Base-by-base conservation (phyloP, 2,113 vertebrate species). In the Delphinapterus leucas region DNA sequence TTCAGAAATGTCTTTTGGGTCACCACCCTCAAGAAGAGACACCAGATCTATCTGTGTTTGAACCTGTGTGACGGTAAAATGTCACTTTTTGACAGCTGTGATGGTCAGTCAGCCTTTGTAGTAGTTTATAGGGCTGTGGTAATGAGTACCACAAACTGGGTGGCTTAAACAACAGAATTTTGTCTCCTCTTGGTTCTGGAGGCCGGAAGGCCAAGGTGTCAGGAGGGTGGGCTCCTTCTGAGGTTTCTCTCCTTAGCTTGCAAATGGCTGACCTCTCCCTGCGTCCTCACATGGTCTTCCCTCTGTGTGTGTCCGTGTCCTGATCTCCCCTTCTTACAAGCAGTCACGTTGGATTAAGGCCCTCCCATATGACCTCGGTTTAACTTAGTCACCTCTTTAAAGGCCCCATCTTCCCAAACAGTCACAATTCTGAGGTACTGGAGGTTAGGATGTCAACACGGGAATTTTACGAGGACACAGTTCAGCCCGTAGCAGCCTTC, bases 61-160 rank as follows among this genome's bases (percentile, higher is more conserved):
- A 61, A 49, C 7, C 25, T 20, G 11, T 5, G 6, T 21, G 20
- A 53, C 7, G 9, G 25, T 17, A 58, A 58, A 55, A 61, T 3
- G 26, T 23, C n/a, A 55, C 53, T 70, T 91, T 82, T 31, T 6
- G 14, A 68, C 9, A 44, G 21, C 13, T 53, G n/a, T 17, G 44
- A 15, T 18, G 53, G 31, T 76, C 67, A 41, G 47, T 18, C 3
- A 2, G 28, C 3, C 49, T 38, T 7, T 26, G 74, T 21, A 28
- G 26, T 55, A 2, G 44, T n/a, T 63, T n/a, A 31, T 36, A 47
- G 49, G 44, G 74, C 4, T 74, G 47, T 5, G 31, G 10, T 55
- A 7, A 31, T 60, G 13, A 11, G 8, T 5, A 12, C 9, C 11
- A 36, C 2, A 28, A 3, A 8, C 21, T 1, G 49, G 21, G 6